A percentile compares a stretch with the other conserved stretches of the same genome.
Evolutionary conservation across 2,113 vertebrate species (phyloP).

Genomic region (Centrocercus urophasianus): DNA sequence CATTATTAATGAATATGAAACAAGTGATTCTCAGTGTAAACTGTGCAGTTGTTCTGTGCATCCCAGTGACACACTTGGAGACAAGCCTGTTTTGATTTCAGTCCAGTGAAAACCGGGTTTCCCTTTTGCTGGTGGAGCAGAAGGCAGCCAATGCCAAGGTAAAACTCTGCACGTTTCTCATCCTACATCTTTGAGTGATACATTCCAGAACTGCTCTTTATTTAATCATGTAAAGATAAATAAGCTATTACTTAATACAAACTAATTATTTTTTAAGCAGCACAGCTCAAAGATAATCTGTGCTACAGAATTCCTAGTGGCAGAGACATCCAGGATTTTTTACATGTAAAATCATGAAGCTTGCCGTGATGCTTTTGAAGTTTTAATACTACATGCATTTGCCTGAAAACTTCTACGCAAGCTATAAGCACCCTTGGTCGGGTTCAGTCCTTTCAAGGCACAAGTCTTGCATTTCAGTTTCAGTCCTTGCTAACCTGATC

Average conservation of each 20-base stretch:
- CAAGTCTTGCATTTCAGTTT: background rate
- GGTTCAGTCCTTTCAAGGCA: background rate
- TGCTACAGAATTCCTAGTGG: constrained; percentile 34
- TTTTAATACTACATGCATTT: background rate
- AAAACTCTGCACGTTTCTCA: background rate
- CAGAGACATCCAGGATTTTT: constrained; percentile 29
- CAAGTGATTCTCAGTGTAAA: background rate
- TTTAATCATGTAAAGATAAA: constrained; percentile 55
- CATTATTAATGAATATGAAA: background rate
- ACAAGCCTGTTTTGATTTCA: background rate
- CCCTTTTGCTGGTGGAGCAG: background rate
- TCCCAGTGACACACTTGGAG: background rate
- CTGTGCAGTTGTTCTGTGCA: background rate
- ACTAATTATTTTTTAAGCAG: constrained; percentile 42
- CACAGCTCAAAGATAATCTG: constrained; percentile 15
- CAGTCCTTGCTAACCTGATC: background rate
- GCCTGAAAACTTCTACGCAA: background rate
- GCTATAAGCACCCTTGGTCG: background rate
- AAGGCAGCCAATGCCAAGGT: background rate
- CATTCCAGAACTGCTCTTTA: constrained; percentile 23
- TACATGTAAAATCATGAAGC: constrained; percentile 53
- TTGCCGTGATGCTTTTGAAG: constrained; percentile 53
- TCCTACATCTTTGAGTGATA: constrained; percentile 40
- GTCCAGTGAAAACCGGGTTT: constrained; percentile 9
- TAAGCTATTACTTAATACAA: constrained; percentile 27